phyloP scores from a whole-genome alignment of 2,888 invertebrate genomes.

The Netelia melanura region DNA sequence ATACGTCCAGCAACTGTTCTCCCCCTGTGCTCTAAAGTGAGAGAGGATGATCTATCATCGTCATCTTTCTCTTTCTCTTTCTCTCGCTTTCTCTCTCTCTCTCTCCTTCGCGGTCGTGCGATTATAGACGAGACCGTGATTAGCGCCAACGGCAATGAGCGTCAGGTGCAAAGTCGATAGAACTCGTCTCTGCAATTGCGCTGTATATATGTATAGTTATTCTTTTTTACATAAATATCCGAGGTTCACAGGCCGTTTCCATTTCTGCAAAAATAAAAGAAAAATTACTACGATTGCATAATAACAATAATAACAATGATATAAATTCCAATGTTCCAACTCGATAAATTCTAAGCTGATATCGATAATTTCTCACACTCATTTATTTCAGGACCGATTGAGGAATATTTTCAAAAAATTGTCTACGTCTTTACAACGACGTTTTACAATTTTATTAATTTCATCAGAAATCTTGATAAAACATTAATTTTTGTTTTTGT shows the following conservation, averaged over 20 bases:
- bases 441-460: no score
- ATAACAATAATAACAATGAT: no score
- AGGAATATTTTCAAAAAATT: no score
- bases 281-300: background rate
- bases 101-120: slow-evolving; percentile 42
- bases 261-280: background rate
- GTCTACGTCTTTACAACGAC: no score
- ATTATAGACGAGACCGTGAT: slow-evolving; percentile 68
- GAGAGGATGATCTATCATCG: slow-evolving; percentile 22
- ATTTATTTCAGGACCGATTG: no score
- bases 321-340: no score
- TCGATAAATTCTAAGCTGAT: no score
- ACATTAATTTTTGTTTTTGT: background rate
- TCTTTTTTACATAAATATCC: background rate
- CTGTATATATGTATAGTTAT: background rate
- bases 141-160: slow-evolving; percentile 67
- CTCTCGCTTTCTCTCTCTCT: slow-evolving; percentile 25
- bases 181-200: slow-evolving; percentile 31
- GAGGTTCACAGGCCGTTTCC: background rate
- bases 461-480: background rate
- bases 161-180: slow-evolving; percentile 71
- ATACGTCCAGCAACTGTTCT: slow-evolving; percentile 30
- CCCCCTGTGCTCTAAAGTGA: slow-evolving; percentile 11
- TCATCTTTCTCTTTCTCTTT: slow-evolving; percentile 2
- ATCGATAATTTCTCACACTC: no score